Conservation (phyloP, 2,888 invertebrate genomes). For the Neuroscelio doddi region DNA sequence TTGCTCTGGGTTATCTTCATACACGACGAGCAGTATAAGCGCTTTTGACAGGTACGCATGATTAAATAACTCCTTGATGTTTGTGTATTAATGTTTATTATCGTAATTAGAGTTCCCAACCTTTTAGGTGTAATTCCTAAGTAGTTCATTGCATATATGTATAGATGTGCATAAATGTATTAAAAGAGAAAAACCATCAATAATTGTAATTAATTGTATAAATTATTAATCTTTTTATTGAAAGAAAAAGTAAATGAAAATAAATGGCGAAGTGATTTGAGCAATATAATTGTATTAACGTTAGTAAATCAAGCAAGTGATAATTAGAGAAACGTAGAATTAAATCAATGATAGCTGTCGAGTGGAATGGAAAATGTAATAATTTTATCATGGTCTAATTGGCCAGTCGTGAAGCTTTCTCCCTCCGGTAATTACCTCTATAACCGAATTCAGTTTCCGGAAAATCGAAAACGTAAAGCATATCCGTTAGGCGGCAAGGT, state of each 20-base stretch:
- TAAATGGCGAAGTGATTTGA: too few relatives aligned
- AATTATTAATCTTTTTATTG: too few relatives aligned
- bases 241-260: too few relatives aligned
- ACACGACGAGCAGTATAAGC: conserved; percentile 33
- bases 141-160: conserved; percentile 30
- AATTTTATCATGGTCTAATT: conserved; percentile 9
- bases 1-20: conserved; percentile 16
- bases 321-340: neutral
- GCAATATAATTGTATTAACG: neutral
- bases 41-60: conserved; percentile 45
- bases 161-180: neutral
- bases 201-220: too few relatives aligned
- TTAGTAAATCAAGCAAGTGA: neutral
- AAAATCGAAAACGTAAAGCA: conserved; percentile 19
- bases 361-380: conserved; percentile 3
- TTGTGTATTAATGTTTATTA: conserved; percentile 41
- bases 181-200: neutral
- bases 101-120: conserved; percentile 21
- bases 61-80: conserved; percentile 20
- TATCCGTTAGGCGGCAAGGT: conserved; percentile 15
- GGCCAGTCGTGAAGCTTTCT: conserved; percentile 4
- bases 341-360: neutral
- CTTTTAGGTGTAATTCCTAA: neutral
- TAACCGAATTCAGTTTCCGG: conserved; percentile 21
- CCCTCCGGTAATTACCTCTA: conserved; percentile 7